Evolutionary conservation across 2,113 vertebrate genomes (phyloP), one percentile per base, ranked within the genome.

Genomic region (Vulpes vulpes): DNA sequence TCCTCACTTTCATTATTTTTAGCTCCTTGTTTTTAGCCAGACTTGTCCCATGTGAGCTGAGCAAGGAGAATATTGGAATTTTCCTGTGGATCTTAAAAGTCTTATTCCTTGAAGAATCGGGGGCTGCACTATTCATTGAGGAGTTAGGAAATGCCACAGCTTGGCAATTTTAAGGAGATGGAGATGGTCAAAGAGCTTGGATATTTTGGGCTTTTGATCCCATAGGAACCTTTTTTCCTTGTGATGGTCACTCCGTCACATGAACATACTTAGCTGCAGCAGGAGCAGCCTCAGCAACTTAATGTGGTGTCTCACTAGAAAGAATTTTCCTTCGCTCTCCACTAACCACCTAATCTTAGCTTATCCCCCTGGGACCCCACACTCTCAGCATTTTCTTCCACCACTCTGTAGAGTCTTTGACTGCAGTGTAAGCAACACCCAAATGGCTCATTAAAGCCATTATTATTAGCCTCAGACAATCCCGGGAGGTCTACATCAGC

Each of bases 391-490:
- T 91, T 92, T 96, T 89, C 15, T 73, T 78, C 89, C 67, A 25
- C 23, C 59, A 67, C 64, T 30, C 38, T 59, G 8, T 19, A 74
- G 27, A 35, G 32, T 51, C 38, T 51, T 22, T 22, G 0, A 49
- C 11, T 97, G 7, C 38, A 67, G 11, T 30, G 71, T 38, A 96
- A 94, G 32, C 2, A 95, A 43, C 6, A 86, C 85, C 11, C 0
- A 0, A 94, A 86, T 0, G 30, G 8, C 59, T 97, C 89, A 73
- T 97, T 97, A 96, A 94, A 78, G 73, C 16, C 15, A 74, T 22
- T 78, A 83, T 55, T 8, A 2, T 86, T 92, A 94, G 17, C 30
- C 83, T 95, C 90, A 78, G 83, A 97, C 55, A 94, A 62, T 82
- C 79, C 74, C 25, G 0, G 59, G 91, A 71, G 92, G 27, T 59